Percentiles rank a stretch among this genome's conserved stretches.
Conservation (phyloP, 1,140 invertebrate genomes). For the Eupeodes corollae region DNA sequence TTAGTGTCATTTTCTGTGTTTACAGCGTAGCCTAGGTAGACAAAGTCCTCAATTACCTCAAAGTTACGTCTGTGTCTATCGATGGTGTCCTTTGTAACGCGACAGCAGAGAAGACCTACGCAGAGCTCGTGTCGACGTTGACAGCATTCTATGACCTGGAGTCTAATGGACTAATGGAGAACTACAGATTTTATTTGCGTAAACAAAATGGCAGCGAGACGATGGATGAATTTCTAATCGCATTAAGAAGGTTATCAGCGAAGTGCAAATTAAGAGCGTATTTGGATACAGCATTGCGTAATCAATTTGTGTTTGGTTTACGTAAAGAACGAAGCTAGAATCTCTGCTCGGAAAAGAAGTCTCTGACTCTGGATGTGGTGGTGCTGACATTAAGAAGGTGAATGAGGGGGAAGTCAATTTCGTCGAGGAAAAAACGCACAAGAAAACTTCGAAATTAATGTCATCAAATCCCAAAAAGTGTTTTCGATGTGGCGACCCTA, state of each 20-base stretch:
- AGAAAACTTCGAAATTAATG: background rate
- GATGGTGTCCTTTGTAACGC: too few species aligned
- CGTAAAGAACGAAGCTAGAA: conserved; percentile 2
- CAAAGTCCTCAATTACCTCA: too few species aligned
- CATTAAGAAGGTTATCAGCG: conserved; percentile 9
- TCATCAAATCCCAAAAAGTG: background rate
- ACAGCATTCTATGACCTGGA: too few species aligned
- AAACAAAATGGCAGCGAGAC: conserved; percentile 13
- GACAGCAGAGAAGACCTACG: too few species aligned
- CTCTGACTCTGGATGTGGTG: background rate
- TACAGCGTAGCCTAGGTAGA: too few species aligned
- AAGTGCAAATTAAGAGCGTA: conserved; percentile 17
- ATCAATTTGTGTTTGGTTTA: conserved; percentile 19
- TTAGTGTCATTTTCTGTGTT: too few species aligned
- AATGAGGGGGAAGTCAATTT: background rate
- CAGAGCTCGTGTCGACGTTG: too few species aligned
- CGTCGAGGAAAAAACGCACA: background rate
- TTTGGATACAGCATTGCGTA: conserved; percentile 12
- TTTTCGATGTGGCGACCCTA: conserved; percentile 1
- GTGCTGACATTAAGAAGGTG: background rate
- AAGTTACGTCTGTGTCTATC: too few species aligned
- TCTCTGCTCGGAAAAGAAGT: background rate
- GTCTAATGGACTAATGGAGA: conserved; percentile 16
- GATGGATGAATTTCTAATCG: conserved; percentile 10
- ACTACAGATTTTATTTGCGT: conserved; percentile 12